Conservation (phyloP, 2,797 vertebrate species). For the Tenualosa thibaudeaui region DNA sequence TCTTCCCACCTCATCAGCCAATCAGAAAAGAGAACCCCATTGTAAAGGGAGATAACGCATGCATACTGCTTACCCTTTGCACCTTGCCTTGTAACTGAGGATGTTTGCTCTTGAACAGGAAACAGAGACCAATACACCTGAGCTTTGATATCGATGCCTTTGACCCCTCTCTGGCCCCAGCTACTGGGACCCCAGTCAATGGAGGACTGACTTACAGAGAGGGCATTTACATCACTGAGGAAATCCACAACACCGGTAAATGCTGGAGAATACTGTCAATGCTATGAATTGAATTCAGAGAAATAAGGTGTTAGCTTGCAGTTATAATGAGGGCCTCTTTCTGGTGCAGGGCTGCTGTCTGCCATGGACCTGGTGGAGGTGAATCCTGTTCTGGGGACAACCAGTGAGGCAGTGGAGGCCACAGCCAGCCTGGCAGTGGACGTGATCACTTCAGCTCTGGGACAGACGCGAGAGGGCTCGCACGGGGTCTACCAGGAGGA, state of each 20-base stretch:
- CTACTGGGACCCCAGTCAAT: constrained; percentile 92
- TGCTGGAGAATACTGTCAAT: neutral
- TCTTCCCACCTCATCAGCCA: too few relatives aligned
- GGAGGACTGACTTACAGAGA: constrained; percentile 98
- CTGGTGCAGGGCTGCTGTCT: constrained; percentile 87
- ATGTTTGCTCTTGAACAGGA: constrained; percentile 68
- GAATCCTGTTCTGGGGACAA: constrained; percentile 85
- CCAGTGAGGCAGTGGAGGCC: constrained; percentile 81
- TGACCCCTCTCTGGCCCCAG: constrained; percentile 92
- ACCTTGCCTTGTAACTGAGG: neutral
- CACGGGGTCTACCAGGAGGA: constrained; percentile 76
- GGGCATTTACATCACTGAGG: constrained; percentile 94
- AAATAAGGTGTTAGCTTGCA: too few relatives aligned
- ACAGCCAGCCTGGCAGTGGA: constrained; percentile 88
- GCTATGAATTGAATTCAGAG: neutral
- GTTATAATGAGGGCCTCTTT: neutral
- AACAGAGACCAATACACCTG: constrained; percentile 89
- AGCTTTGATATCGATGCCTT: constrained; percentile 98
- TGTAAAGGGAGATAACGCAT: neutral
- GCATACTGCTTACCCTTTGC: neutral
- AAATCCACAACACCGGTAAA: constrained; percentile 94
- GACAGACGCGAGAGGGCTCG: constrained; percentile 89
- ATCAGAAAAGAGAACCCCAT: too few relatives aligned
- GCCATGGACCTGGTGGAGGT: constrained; percentile 95
- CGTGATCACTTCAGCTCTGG: constrained; percentile 89